phyloP scores from a whole-genome alignment of 2,797 vertebrate species.

The Lepidocolaptes lacrymiger region DNA sequence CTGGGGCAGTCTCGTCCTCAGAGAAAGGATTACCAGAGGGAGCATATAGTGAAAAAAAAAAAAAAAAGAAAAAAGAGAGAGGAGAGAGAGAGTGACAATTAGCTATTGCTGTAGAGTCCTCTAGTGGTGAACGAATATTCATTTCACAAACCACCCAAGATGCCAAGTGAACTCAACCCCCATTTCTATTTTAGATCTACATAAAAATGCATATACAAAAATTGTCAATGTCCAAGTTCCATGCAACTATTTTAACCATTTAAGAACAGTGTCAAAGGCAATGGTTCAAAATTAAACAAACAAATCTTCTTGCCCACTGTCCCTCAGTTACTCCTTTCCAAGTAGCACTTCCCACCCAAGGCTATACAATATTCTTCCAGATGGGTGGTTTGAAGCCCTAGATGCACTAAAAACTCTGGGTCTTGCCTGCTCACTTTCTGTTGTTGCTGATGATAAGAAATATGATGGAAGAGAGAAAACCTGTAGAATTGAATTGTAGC shows the following conservation, averaged over 20 bases:
- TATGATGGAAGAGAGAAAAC: background rate
- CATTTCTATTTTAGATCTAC: background rate
- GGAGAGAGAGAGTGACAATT: background rate
- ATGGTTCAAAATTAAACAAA: background rate
- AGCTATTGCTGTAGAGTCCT: slow-evolving; percentile 57
- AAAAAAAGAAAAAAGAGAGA: rapidly evolving
- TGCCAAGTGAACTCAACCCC: background rate
- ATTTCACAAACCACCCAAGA: background rate
- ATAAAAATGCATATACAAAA: background rate
- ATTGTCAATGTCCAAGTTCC: background rate
- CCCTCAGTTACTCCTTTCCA: rapidly evolving
- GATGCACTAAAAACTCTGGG: background rate
- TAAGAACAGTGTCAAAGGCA: background rate
- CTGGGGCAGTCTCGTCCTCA: background rate
- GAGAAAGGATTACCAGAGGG: background rate
- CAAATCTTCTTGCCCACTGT: background rate
- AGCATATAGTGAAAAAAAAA: too few species aligned
- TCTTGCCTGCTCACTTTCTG: background rate
- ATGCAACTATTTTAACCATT: background rate
- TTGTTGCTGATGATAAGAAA: background rate
- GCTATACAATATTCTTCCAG: background rate
- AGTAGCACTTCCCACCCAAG: background rate
- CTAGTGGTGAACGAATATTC: slow-evolving; percentile 49
- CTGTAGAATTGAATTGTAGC: background rate
- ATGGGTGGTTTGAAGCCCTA: background rate